phyloP scores from a whole-genome alignment of 2,113 vertebrate genomes.

The Cephalopterus ornatus region DNA sequence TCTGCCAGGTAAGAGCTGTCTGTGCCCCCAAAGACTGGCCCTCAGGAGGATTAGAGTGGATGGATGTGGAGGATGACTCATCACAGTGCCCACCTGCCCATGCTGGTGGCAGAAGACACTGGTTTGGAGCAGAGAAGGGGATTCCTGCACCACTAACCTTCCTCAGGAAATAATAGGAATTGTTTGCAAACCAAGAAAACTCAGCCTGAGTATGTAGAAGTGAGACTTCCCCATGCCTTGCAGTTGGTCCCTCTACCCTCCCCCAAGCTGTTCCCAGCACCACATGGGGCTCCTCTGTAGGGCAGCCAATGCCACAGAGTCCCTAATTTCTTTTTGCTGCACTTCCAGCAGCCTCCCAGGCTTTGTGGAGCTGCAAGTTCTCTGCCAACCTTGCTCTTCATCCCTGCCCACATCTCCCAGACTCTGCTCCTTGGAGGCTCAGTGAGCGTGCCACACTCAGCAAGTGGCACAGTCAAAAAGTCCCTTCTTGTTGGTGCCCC shows the following conservation, averaged over 20 bases:
- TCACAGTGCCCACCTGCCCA: background rate
- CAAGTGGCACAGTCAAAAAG: background rate
- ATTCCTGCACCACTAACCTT: background rate
- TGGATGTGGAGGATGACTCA: background rate
- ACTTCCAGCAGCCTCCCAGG: background rate
- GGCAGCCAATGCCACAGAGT: fast-evolving
- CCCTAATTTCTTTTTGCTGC: background rate
- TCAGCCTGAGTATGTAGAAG: background rate
- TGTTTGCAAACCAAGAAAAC: background rate
- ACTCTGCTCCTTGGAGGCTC: background rate
- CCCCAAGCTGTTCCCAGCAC: background rate
- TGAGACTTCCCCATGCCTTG: background rate
- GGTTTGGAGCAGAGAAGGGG: background rate
- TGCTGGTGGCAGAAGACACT: background rate
- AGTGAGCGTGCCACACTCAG: background rate
- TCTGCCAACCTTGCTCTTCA: background rate
- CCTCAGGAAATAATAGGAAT: background rate
- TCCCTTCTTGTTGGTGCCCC: background rate
- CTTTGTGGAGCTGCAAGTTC: background rate
- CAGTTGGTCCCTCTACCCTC: background rate
- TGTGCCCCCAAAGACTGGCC: background rate
- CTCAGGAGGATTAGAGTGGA: background rate
- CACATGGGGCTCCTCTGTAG: background rate
- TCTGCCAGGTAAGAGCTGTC: background rate
- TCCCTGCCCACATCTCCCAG: background rate